A percentile compares a stretch with the other conserved stretches of the same genome.
phyloP scores from a whole-genome alignment of 1,140 invertebrate genomes.

The Drosophila pandora region DNA sequence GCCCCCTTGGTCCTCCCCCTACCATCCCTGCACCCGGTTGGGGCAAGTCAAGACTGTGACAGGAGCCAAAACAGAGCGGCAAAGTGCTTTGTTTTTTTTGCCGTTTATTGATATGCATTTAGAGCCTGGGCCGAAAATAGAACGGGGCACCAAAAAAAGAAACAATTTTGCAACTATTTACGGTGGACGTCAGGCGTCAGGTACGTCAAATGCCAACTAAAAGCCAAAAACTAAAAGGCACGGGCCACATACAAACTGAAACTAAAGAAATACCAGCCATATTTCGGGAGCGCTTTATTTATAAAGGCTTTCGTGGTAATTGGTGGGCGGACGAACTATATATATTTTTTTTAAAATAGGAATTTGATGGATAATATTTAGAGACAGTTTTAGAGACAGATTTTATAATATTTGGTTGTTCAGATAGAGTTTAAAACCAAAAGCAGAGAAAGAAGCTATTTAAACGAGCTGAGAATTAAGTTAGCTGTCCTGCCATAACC shows the following conservation, averaged over 20 bases:
- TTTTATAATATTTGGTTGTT: too few species aligned
- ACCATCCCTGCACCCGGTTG: neutral
- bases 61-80: conserved; percentile 29
- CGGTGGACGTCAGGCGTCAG: conserved; percentile 43
- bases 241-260: neutral
- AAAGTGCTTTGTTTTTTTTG: conserved; percentile 25
- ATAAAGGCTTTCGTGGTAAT: neutral
- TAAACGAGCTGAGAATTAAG: too few species aligned
- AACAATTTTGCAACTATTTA: conserved; percentile 60
- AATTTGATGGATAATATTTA: neutral
- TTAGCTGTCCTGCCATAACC: too few species aligned
- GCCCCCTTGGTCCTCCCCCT: neutral
- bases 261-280: neutral
- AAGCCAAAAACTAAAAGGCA: conserved; percentile 13
- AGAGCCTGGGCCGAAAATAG: conserved; percentile 49
- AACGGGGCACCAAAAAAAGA: conserved; percentile 49
- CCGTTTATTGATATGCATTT: conserved; percentile 50
- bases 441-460: too few species aligned
- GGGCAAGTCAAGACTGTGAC: conserved; percentile 50
- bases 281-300: neutral
- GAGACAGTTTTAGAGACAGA: too few species aligned
- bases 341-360: neutral
- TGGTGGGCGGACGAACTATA: neutral
- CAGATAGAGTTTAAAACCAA: too few species aligned
- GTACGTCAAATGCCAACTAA: conserved; percentile 47